Conservation (phyloP, 1,140 invertebrate genomes). For the Delia radicum region DNA sequence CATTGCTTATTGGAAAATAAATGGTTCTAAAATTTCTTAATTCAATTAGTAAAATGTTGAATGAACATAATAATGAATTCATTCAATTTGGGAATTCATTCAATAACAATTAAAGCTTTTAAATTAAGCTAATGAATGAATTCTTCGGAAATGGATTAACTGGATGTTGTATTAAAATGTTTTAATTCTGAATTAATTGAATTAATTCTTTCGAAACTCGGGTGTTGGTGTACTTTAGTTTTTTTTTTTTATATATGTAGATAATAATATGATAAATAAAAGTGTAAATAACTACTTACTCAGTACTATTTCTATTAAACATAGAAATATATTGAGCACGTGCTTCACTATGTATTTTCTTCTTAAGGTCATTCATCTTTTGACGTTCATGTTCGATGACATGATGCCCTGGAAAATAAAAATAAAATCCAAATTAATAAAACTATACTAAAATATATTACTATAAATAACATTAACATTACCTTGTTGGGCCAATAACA, state of each 20-base stretch:
- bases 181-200: too few species aligned
- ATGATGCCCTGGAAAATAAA: slow-evolving; percentile 68
- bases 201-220: not conserved
- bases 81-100: too few species aligned
- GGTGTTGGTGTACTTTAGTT: not conserved
- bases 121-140: too few species aligned
- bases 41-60: too few species aligned
- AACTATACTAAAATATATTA: not conserved
- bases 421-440: slow-evolving; percentile 2
- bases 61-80: too few species aligned
- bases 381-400: slow-evolving; percentile 88
- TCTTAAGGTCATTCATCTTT: slow-evolving; percentile 82
- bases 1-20: too few species aligned
- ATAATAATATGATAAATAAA: not conserved
- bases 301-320: slow-evolving; percentile 17
- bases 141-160: too few species aligned
- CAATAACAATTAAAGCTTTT: too few species aligned
- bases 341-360: slow-evolving; percentile 84
- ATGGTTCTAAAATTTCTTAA: too few species aligned
- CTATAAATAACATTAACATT: slow-evolving; percentile 31
- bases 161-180: too few species aligned
- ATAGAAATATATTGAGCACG: slow-evolving; percentile 53
- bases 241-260: not conserved
- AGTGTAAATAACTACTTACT: slow-evolving; percentile 23
- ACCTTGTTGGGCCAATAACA: slow-evolving; percentile 90